A percentile compares a stretch with the other conserved stretches of the same genome.
Conservation (phyloP, 2,797 vertebrate genomes). For the Dryobates pubescens region DNA sequence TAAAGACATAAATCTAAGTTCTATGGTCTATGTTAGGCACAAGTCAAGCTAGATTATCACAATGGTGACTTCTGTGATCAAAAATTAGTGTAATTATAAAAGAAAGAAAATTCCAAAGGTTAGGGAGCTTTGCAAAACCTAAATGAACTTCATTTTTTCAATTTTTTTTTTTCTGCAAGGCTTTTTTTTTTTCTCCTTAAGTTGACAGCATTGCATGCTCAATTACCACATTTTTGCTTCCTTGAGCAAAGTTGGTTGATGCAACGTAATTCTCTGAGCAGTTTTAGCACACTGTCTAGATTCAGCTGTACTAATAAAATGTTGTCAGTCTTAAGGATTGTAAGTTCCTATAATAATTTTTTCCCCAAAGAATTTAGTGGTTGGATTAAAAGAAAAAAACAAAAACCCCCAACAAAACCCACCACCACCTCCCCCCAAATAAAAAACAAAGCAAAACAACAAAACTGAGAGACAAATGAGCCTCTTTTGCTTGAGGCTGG, state of each 20-base stretch:
- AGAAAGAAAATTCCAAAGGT: not conserved
- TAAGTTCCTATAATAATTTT: not conserved
- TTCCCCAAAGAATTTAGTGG: not conserved
- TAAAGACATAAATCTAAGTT: not conserved
- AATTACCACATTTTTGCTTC: not conserved
- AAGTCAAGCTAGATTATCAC: constrained; percentile 68
- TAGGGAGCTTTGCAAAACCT: constrained; percentile 25
- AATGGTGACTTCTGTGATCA: constrained; percentile 63
- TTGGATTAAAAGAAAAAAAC: not conserved
- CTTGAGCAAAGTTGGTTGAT: not conserved
- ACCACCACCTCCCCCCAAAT: no score
- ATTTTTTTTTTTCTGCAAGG: not conserved
- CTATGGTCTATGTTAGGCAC: constrained; percentile 52
- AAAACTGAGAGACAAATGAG: not conserved
- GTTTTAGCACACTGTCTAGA: not conserved
- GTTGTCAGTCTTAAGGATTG: not conserved
- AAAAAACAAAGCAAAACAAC: no score
- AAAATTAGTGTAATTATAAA: not conserved
- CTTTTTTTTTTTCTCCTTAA: not conserved
- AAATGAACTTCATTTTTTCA: not conserved
- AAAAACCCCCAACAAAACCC: no score
- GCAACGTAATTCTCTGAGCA: not conserved
- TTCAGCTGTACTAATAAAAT: not conserved
- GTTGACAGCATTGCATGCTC: not conserved
- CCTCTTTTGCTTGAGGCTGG: not conserved